Conservation (phyloP, 2,113 vertebrate genomes). For the Forbesichthys agassizii region DNA sequence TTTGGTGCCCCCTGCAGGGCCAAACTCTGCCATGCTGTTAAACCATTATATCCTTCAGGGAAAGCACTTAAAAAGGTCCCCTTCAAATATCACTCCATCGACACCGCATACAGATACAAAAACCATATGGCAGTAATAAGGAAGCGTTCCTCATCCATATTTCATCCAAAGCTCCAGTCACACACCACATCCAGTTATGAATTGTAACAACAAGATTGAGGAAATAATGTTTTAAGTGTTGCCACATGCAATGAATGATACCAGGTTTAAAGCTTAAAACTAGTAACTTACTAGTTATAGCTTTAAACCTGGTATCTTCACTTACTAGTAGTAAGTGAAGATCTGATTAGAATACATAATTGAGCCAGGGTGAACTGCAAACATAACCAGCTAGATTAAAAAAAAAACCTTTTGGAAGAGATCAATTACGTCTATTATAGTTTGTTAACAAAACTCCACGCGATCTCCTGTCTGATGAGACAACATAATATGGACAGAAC, state of each 20-base stretch:
- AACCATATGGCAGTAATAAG: neutral
- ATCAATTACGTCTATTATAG: neutral
- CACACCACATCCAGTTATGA: neutral
- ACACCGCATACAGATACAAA: neutral
- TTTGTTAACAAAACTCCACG: constrained; percentile 37
- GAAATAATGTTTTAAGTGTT: neutral
- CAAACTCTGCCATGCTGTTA: neutral
- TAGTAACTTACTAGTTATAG: neutral
- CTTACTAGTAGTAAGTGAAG: neutral
- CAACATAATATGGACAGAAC: constrained; percentile 18
- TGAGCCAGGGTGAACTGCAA: neutral
- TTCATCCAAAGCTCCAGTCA: neutral
- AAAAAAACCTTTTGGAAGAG: neutral
- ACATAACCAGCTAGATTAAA: neutral
- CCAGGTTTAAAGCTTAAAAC: neutral
- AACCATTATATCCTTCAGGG: neutral
- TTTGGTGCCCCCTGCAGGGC: constrained; percentile 9
- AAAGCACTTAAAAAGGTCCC: neutral
- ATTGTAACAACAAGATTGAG: neutral
- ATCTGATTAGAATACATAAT: neutral
- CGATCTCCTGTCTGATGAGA: constrained; percentile 48
- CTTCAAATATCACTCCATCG: constrained; percentile 3
- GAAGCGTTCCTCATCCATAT: neutral
- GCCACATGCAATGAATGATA: neutral
- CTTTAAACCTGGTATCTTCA: too few species aligned